These are phyloP conservation scores for Microctonus aethiopoides DNA, from an alignment of 2,888 invertebrate genomes.

Conservation along the genomic window DNA sequence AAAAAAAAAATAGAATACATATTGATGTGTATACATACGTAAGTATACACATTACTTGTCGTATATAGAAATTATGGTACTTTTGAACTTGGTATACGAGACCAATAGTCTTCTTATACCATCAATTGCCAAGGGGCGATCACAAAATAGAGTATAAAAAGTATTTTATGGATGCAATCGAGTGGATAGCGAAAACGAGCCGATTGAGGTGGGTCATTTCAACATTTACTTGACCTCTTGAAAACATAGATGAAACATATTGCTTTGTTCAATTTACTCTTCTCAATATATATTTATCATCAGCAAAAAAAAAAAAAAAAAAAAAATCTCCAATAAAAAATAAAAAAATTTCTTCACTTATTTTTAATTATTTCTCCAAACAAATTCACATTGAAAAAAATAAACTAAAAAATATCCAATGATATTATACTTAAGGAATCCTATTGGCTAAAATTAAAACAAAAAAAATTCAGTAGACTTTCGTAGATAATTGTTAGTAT, in stretches of 20 bases:
- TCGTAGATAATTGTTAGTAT: not conserved
- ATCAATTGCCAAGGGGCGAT: slow-evolving; percentile 27
- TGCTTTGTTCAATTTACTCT: not conserved
- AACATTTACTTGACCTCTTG: slow-evolving; percentile 18
- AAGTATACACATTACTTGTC: not conserved
- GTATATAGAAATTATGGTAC: slow-evolving; percentile 2
- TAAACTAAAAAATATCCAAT: too few relatives aligned
- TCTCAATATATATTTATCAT: not conserved
- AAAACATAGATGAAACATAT: slow-evolving; percentile 7
- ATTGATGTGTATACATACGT: too few relatives aligned
- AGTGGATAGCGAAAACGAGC: slow-evolving; percentile 33
- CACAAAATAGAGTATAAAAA: slow-evolving; percentile 29
- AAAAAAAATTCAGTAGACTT: too few relatives aligned
- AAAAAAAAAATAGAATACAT: not conserved
- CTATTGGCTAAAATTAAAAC: too few relatives aligned
- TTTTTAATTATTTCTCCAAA: too few relatives aligned
- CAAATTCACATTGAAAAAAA: too few relatives aligned
- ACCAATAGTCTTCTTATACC: slow-evolving; percentile 17
- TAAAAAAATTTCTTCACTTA: too few relatives aligned
- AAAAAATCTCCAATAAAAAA: too few relatives aligned
- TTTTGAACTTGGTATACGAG: slow-evolving; percentile 17
- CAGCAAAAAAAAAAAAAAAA: too few relatives aligned
- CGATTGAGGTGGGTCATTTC: slow-evolving; percentile 31
- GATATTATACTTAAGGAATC: too few relatives aligned
- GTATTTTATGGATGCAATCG: slow-evolving; percentile 33